Evolutionary conservation across 2,797 vertebrate species (phyloP), one percentile per base, ranked within the genome.

Genomic region (Serranus cabrilla): DNA sequence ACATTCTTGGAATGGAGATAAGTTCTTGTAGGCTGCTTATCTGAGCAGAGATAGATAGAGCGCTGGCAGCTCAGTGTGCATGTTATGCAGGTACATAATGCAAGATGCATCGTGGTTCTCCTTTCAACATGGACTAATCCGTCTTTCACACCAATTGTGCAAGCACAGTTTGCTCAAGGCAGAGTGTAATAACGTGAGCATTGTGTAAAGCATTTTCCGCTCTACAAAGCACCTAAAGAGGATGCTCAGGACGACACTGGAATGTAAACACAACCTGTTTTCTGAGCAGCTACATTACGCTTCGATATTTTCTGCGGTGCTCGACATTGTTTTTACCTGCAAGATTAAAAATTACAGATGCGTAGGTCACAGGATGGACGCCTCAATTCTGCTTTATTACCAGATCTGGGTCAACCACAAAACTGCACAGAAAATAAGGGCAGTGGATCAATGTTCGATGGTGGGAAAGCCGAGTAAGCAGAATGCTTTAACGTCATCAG

Each of bases 201-300:
- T 27, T 37, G 21, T 34, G 25, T 55, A 39, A 66, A 71, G 20
- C 20, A n/a, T 17, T 59, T 64, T 20, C 34, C n/a, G 40, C 54
- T 40, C 18, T 6, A 0, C 31, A 40, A 34, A 58, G 9, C 14
- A 42, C 11, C 27, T 1, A 23, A 54, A 7, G 17, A 14, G 2
- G 13, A 49, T 12, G 16, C 39, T 23, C 3, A 20, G 4, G 14
- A 10, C 11, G 5, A 23, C 34, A 43, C 1, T 27, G 11, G 27
- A 25, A 55, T 54, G 21, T 25, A 25, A 46, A 45, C 21, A 20
- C 8, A 12, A 7, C 17, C 1, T 0, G 7, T 47, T 55, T 27
- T 60, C 20, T 7, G n/a, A 47, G 21, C 13, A 12, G 6, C 25
- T 13, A n/a, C 23, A 31, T 42, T 14, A 11, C 5, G 20, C 18